Evolutionary conservation across 2,797 vertebrate genomes (phyloP).

Genomic region (Lutjanus campechanus): DNA sequence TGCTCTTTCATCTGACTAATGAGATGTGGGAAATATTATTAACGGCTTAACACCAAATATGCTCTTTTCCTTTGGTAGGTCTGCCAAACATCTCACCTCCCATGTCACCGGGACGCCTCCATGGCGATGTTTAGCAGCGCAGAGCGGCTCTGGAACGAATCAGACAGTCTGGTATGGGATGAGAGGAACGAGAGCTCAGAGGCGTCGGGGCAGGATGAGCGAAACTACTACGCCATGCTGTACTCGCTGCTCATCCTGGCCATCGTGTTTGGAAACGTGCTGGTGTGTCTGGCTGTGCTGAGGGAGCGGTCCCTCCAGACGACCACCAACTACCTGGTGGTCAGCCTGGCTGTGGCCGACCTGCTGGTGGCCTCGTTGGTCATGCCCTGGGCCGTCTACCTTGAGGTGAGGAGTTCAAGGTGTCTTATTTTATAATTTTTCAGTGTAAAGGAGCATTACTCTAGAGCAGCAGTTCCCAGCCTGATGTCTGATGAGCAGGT

Average conservation of each 20-base stretch:
- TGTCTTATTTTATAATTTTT: background rate
- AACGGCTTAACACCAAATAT: too few species aligned
- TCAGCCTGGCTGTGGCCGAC: slow-evolving; percentile 94
- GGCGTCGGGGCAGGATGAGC: slow-evolving; percentile 47
- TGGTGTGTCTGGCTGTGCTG: slow-evolving; percentile 94
- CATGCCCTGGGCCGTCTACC: slow-evolving; percentile 96
- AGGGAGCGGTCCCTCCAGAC: slow-evolving; percentile 92
- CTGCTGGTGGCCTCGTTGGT: slow-evolving; percentile 94
- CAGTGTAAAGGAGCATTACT: background rate
- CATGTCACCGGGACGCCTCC: slow-evolving; percentile 76
- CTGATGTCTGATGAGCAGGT: background rate
- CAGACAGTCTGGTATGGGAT: slow-evolving; percentile 73
- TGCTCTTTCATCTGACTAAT: slow-evolving; percentile 27
- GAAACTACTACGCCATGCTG: slow-evolving; percentile 91
- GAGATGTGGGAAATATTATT: slow-evolving; percentile 21
- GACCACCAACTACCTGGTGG: slow-evolving; percentile 96
- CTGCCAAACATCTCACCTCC: slow-evolving; percentile 67
- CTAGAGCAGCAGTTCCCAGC: too few species aligned
- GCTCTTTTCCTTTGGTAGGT: slow-evolving; percentile 53
- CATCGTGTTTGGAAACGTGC: slow-evolving; percentile 93
- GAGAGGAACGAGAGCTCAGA: slow-evolving; percentile 75
- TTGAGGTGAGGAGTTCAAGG: slow-evolving; percentile 89
- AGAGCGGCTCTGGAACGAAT: slow-evolving; percentile 85
- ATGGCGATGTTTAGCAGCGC: slow-evolving; percentile 88
- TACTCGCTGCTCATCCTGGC: slow-evolving; percentile 93